Evolutionary conservation across 2,113 vertebrate species (phyloP).

Genomic region (Strix uralensis): DNA sequence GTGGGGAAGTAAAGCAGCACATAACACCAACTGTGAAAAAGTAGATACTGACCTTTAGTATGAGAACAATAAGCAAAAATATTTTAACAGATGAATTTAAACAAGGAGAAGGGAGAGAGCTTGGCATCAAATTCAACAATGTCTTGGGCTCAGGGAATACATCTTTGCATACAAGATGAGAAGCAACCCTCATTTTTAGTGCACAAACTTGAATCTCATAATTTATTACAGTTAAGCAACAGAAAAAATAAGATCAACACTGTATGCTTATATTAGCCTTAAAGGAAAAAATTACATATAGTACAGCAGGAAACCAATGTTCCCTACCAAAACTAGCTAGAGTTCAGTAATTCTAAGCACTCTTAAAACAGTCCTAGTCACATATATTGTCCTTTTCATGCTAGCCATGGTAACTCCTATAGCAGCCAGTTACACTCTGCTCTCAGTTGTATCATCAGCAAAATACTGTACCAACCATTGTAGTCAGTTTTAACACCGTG

Average conservation of each 20-base stretch:
- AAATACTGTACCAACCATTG: neutral
- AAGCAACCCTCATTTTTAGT: neutral
- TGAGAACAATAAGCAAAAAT: neutral
- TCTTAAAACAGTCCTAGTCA: neutral
- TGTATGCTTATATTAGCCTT: neutral
- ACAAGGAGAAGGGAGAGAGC: neutral
- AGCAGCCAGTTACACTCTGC: neutral
- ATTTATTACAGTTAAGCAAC: neutral
- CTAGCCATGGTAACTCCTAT: neutral
- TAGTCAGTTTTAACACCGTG: neutral
- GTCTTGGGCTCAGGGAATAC: neutral
- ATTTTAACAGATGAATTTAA: neutral
- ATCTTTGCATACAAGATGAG: neutral
- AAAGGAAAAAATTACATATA: neutral
- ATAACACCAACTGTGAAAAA: neutral
- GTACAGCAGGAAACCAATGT: neutral
- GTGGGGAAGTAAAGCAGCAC: conserved; percentile 54
- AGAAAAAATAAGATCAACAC: neutral
- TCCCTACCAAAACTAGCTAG: neutral
- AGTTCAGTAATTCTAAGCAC: neutral
- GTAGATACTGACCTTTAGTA: neutral
- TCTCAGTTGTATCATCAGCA: neutral
- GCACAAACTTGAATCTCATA: neutral
- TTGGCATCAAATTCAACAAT: neutral
- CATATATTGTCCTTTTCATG: neutral